Evolutionary conservation across 2,113 vertebrate genomes (phyloP), one percentile per base, ranked within the genome.

Genomic region (Benitochromis conjunctus): DNA sequence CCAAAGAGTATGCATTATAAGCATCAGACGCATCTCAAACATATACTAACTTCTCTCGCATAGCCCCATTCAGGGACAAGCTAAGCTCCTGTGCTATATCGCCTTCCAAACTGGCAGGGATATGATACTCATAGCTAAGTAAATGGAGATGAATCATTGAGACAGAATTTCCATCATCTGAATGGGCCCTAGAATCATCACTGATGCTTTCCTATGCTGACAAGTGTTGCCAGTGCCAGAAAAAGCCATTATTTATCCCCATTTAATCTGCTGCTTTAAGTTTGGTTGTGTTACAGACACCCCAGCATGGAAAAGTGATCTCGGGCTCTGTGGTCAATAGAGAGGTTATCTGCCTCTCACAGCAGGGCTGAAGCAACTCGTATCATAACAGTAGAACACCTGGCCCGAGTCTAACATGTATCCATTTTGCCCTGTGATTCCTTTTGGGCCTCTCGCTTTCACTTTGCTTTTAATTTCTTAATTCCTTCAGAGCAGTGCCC

Each of bases 111-210:
- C 92, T 94, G 94, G 94, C 94, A 94, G 82, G 89, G 89, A 94
- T 92, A 80, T 90, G 86, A 88, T 87, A 84, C 90, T 90, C 88
- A 87, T 78, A 84, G 91, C 89, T 88, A 89, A 91, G 90, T 89
- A 90, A 94, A 93, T 89, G 85, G 91, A 95, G 94, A 94, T 94
- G 92, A 91, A 94, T 93, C 94, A 94, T 80, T 93, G 90, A 92
- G 80, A 83, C 84, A 88, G 77, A 81, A 90, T 93, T 95, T 92
- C 89, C 90, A 85, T 94, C 88, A 86, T 79, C 71, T 93, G 81
- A 93, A 95, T 94, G 88, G 82, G 85, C 87, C 57, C 80, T 54
- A 82, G 81, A 91, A 93, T 92, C 83, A 89, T 89, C 86, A 91
- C 76, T 81, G 54, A 79, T 89, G 80, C 86, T 89, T 92, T 81